These are phyloP conservation scores for Sebastes ruberrimus DNA, from an alignment of 2,797 vertebrate genomes.

Conservation along the genomic window DNA sequence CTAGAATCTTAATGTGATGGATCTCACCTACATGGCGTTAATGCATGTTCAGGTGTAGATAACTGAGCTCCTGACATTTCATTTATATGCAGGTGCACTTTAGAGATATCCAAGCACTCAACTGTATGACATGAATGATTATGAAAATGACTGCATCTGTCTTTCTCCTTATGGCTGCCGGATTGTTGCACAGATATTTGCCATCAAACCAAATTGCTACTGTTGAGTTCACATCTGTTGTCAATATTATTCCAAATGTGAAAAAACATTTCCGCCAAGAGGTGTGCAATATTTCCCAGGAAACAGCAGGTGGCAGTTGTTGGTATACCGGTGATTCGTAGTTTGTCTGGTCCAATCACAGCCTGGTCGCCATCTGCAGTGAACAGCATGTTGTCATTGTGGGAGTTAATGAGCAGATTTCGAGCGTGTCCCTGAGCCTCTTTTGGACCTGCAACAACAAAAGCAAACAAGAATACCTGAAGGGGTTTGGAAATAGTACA, in stretches of 20 bases:
- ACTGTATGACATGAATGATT: not conserved
- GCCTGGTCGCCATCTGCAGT: constrained; percentile 87
- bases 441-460: constrained; percentile 84
- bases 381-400: constrained; percentile 87
- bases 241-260: not conserved
- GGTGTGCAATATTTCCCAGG: constrained; percentile 6
- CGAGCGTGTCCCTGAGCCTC: constrained; percentile 86
- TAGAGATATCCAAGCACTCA: not conserved
- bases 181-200: constrained; percentile 9
- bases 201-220: constrained; percentile 18
- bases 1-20: not conserved
- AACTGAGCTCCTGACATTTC: not conserved
- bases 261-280: not conserved
- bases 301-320: constrained; percentile 9
- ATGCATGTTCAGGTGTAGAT: not conserved
- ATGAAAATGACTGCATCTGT: not conserved
- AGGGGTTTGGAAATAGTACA: constrained; percentile 8
- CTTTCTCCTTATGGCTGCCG: constrained; percentile 1
- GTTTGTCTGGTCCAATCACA: constrained; percentile 89
- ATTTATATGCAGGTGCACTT: not conserved
- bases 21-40: not conserved
- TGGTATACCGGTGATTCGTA: constrained; percentile 91
- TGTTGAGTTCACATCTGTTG: constrained; percentile 46
- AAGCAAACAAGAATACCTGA: constrained; percentile 32
- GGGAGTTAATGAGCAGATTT: constrained; percentile 88